Evolutionary conservation across 2,113 vertebrate species (phyloP), one percentile per base, ranked within the genome.

Genomic region (Thermophis baileyi): DNA sequence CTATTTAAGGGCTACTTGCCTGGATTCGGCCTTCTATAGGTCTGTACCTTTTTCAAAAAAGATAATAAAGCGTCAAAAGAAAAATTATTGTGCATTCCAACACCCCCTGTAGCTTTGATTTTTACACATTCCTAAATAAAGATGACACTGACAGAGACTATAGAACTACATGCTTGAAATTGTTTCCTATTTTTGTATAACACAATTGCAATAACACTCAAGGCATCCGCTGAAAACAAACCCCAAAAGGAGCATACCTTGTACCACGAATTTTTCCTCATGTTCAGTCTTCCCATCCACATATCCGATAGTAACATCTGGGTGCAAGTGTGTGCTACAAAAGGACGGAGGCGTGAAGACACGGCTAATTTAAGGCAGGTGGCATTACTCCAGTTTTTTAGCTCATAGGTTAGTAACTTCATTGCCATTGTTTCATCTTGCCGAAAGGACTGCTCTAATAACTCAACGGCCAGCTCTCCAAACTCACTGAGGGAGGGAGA

Each of bases 261-360:
- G 98, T 99, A 99, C 99, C 99, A 99, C 40, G 99, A 99, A 98
- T 99, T 99, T 97, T 99, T 99, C 95, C 99, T 98, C 99, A 99
- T 99, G 97, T 99, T 99, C 89, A 99, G 97, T 81, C 99, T 98
- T 92, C 99, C 99, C 99, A 99, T 99, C 99, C 99, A 99, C 99
- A 99, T 99, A 97, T 99, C 99, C 0, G 99, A 99, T 25, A 99
- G 97, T 95, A 99, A 96, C 98, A 99, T 98, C 96, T 99, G 99
- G 3, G 99, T 99, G 96, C 99, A 99, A 40, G 99, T 99, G 92
- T 99, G 99, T 14, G 99, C 99, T 85, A 99, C 99, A 92, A 99
- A 99, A 0, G 98, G 98, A 87, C 99, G 98, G 47, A 99, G 98
- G 92, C 99, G 98, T 22, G 99, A 99, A 44, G 99, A 99, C 53